Evolutionary conservation across 2,113 vertebrate species (phyloP), one percentile per base, ranked within the genome.

Genomic region (Oenanthe oenanthe): DNA sequence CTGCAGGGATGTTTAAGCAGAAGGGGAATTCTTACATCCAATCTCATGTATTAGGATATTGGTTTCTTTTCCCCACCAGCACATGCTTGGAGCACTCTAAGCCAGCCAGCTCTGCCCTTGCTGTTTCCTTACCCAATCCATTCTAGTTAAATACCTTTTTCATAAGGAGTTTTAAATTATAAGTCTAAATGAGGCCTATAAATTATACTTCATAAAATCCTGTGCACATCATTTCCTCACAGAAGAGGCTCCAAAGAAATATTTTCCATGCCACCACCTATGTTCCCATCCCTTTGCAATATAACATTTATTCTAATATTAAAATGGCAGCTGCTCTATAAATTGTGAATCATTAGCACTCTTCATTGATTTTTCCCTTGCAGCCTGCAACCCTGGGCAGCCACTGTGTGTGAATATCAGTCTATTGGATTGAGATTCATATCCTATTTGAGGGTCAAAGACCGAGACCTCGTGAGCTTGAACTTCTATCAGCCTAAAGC

Each of bases 371-470:
- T 97, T 97, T 89, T 92, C 71, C 95, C 36, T 86, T 74, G 68
- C 95, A 85, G 97, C 93, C 94, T 67, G 93, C 92, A 81, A 93
- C 95, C 96, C 74, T 32, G 96, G 96, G 86, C 79, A 93, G 96
- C 61, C 20, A 68, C 96, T 68, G 28, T 10, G 58, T 91, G 94
- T 89, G 95, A 88, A 96, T 95, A 96, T 93, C 95, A 99, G 98
- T 99, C 99, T 98, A 99, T 99, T 98, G 98, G 97, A 99, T 99
- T 98, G 99, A 99, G 98, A 99, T 99, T 99, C 99, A 99, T 99
- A 98, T 97, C 98, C 99, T 99, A 99, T 99, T 99, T 99, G 99
- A 98, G 98, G 99, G 99, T 99, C 99, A 99, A 98, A 98, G 99
- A 98, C 98, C 98, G 76, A 97, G 98, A 98, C 98, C 97, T 97